Evolutionary conservation across 2,888 invertebrate species (phyloP), one percentile per base, ranked within the genome.

Genomic region (Dynastes maya): DNA sequence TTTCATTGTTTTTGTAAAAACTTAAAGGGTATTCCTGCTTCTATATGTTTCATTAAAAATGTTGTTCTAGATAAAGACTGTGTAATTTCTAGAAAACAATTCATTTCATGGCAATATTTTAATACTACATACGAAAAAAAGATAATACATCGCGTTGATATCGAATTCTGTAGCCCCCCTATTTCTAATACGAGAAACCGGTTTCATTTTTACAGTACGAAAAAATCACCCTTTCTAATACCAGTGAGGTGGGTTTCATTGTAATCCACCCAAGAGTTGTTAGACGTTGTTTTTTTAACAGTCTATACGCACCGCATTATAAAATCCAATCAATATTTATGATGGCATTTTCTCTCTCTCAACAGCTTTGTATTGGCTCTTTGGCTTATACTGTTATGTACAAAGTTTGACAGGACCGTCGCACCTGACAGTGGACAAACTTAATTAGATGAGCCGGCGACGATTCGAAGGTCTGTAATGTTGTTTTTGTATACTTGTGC

Each of bases 141-240:
- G 22, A 5, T 37, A 45, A 45, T 6, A 45, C 45, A 45, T 11
- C 8, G 45, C 51, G 29, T 29, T 51, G 51, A 68, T 71, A 58
- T 37, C 29, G 55, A 71, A 71, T 71, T 55, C n/a, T 71, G 16
- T 11, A 55, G 22, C 32, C n/a, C 68, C 68, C 68, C 51, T 51
- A 58, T 16, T 51, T 51, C 51, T 29, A 68, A 51, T 32, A 58
- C 37, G 71, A 71, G 32, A 71, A 16, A 71, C 71, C 71, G 71
- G 71, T 71, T 71, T 9, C 37, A 11, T 27, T 58, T 71, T 71
- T 71, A 71, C 27, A 51, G 51, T 55, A 55, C 13, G 27, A 55
- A 71, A 71, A 71, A 71, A 71, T 71, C 71, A 71, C 71, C 71
- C 58, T 71, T 51, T 68, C 68, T 68, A 63, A 63, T 63, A 63